These are phyloP conservation scores for Petrosia ficiformis DNA, from an alignment of 37 sponge, comb jelly and placozoan genomes.

Conservation along the genomic window DNA sequence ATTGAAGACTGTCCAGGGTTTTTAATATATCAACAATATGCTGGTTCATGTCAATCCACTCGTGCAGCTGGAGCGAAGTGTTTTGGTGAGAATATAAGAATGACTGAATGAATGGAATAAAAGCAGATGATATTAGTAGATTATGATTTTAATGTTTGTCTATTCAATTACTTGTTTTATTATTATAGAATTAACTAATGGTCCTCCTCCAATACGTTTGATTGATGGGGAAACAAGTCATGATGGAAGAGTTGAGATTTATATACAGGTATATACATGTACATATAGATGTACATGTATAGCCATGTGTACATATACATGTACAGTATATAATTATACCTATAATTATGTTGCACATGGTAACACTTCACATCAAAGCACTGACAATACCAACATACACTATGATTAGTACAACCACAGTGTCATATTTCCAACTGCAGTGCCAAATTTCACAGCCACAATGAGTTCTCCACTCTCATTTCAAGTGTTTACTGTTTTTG, in stretches of 20 bases:
- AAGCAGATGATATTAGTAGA: not conserved
- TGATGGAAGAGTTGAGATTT: conserved; percentile 39
- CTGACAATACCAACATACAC: too few relatives aligned
- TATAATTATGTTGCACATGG: too few relatives aligned
- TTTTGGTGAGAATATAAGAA: not conserved
- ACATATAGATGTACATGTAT: too few relatives aligned
- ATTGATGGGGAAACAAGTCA: not conserved
- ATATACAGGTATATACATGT: not conserved
- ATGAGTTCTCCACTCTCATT: too few relatives aligned
- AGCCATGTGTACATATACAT: too few relatives aligned
- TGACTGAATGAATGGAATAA: not conserved
- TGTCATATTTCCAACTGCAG: too few relatives aligned
- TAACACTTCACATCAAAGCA: too few relatives aligned
- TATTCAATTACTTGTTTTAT: not conserved
- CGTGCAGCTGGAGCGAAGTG: not conserved
- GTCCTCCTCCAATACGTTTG: conserved; percentile 10
- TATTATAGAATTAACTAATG: not conserved
- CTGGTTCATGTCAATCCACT: not conserved
- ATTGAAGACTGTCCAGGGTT: not conserved
- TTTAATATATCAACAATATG: not conserved
- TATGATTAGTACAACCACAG: too few relatives aligned
- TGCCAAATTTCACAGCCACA: too few relatives aligned
- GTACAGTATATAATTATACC: too few relatives aligned
- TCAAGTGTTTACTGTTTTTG: too few relatives aligned
- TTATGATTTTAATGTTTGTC: not conserved